Base-by-base conservation (phyloP, 1,140 invertebrate genomes). In the Rhopalosiphum maidis region DNA sequence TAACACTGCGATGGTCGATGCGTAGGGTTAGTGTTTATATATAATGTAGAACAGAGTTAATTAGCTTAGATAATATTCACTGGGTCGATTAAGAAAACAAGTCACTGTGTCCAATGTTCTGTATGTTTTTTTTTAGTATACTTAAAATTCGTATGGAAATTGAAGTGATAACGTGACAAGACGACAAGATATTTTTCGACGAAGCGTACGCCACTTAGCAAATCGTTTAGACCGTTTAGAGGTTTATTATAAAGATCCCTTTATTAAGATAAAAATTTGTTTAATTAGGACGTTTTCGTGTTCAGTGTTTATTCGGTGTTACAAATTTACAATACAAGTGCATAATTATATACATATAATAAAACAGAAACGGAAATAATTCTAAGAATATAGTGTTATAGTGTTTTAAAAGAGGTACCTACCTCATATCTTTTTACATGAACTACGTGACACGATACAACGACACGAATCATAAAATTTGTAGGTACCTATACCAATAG, bases 141-240 rank as follows among this genome's bases (percentile, higher is more conserved):
- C 30, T 93, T 85, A 93, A 54, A 93, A 93, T 93, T 86, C 82
- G 82, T 86, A 55, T n/a, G 82, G 91, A 86, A 93, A 55, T 93
- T 18, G 23, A 48, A 82, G 77, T 25, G 91, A 93, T 93, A 85
- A 93, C 54, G 54, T 21, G 46, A 48, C 60, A 43, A 68, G 37
- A 35, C 90, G 30, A 91, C 60, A 82, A 46, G 90, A 91, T 82
- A 82, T 83, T 83, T 91, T 91, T 18, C 90, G 2, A n/a, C 35
- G n/a, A 91, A 91, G 48, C 77, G 90, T 35, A 55, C 41, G 55
- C 54, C 89, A 90, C 89, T 90, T 90, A 90, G 89, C 37, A 30
- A 90, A 90, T 68, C 89, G 89, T 90, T 60, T 90, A 92, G 46
- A 83, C 90, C 90, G 90, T 92, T 92, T 82, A 48, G 8, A 77